Evolutionary conservation across 2,888 invertebrate species (phyloP), one percentile per base, ranked within the genome.

Genomic region (Polymixis lichenea): DNA sequence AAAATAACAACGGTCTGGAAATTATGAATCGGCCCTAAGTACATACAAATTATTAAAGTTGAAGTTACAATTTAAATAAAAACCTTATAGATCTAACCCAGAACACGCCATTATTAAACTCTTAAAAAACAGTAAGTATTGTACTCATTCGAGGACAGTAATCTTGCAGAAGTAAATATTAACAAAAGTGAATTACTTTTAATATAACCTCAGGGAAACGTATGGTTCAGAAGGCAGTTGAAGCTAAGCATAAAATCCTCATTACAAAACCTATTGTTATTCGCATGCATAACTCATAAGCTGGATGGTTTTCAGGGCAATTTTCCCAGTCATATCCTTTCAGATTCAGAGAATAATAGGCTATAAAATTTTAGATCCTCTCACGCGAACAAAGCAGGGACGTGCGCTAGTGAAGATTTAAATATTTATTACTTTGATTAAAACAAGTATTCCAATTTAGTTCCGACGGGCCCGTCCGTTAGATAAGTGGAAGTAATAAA

Each of bases 381-480:
- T 84, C 78, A 72, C 58, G 58, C 68, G 80, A 80, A 80, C 84
- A 84, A 80, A 78, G 80, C 85, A 51, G 62, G 66, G 62, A 69
- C 58, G 72, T 58, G 46, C 66, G 74, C 73, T 80, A 87, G 86
- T 86, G 78, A 76, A 78, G 64, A 75, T 77, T 84, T 77, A 75
- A 86, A 82, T 86, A 87, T 86, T 79, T 87, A 82, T 87, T 80
- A 79, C 80, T 82, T 86, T 86, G 83, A 87, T 85, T 84, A 83
- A 75, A 83, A 79, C 72, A 80, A 83, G 81, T 70, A 83, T 82
- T 83, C 68, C 75, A 75, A 85, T 83, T 86, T 82, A 69, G 72
- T 77, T 67, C n/a, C 25, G 15, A 61, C 68, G 71, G 66, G 43
- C 11, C 28, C 19, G 22, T 46, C 7, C n/a, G 43, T 72, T 60